Conservation (phyloP, 2,888 invertebrate genomes). For the Limnephilus auricula region DNA sequence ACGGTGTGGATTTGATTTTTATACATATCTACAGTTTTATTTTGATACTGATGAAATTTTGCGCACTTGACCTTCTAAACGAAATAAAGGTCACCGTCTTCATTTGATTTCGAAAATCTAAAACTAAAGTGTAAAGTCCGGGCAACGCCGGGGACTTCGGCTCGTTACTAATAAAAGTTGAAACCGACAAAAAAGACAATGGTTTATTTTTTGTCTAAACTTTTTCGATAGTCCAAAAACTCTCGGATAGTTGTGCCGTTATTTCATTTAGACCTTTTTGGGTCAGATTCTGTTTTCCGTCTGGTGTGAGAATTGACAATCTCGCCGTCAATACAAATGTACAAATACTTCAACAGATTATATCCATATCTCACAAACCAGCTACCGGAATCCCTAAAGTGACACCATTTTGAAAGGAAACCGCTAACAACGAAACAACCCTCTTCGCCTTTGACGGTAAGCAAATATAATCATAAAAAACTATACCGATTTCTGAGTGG, state of each 20-base stretch:
- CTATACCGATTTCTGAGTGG: neutral
- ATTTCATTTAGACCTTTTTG: neutral
- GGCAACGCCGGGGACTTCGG: too few species aligned
- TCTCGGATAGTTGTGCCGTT: neutral
- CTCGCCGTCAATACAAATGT: neutral
- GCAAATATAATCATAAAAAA: neutral
- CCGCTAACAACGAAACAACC: conserved; percentile 8
- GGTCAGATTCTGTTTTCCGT: neutral
- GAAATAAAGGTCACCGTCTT: too few species aligned
- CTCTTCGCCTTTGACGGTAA: neutral
- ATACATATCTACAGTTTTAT: too few species aligned
- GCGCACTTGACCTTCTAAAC: too few species aligned
- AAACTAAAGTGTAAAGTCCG: too few species aligned
- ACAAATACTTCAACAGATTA: conserved; percentile 17
- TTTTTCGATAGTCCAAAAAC: neutral
- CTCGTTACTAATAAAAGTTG: too few species aligned
- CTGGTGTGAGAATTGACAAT: neutral
- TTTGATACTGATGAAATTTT: too few species aligned
- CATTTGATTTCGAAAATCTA: too few species aligned
- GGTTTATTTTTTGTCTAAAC: too few species aligned
- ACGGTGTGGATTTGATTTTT: too few species aligned
- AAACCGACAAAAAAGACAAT: too few species aligned
- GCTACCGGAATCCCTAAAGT: conserved; percentile 15
- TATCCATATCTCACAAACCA: conserved; percentile 10
- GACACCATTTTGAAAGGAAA: conserved; percentile 27